Evolutionary conservation across 2,888 invertebrate genomes (phyloP).

Genomic region (Sepioteuthis lessoniana): DNA sequence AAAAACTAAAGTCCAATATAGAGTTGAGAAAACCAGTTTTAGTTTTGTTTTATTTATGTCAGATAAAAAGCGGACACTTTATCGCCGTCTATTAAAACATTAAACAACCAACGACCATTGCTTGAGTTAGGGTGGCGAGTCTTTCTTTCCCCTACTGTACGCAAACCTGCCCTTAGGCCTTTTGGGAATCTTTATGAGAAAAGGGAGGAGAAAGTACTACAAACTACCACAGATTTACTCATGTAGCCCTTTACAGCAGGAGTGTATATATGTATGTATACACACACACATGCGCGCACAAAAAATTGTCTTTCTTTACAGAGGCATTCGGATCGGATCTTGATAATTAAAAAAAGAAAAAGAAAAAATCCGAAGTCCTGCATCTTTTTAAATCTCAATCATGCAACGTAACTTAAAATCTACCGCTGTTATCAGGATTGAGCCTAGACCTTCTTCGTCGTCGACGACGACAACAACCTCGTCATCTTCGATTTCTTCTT

Average conservation of each 20-base stretch:
- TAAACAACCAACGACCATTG: background rate
- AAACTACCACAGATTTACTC: background rate
- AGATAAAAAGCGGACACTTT: background rate
- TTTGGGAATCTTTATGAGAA: background rate
- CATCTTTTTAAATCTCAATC: background rate
- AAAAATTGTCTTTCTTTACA: no score
- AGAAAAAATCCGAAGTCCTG: background rate
- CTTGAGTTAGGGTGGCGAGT: background rate
- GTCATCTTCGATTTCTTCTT: background rate
- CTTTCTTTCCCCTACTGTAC: constrained; percentile 16
- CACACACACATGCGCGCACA: no score
- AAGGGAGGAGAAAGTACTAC: background rate
- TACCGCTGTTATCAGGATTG: background rate
- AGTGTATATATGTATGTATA: no score
- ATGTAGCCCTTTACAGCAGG: background rate
- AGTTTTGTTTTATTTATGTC: background rate
- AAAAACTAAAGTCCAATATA: background rate
- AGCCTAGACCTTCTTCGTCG: background rate
- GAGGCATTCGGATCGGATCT: background rate
- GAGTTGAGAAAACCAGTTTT: background rate
- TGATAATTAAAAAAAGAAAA: background rate
- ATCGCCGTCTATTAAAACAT: background rate
- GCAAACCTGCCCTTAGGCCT: background rate
- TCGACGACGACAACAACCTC: background rate
- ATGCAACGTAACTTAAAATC: constrained; percentile 21